Conservation (phyloP, 2,888 invertebrate species). For the Drosophila dives region DNA sequence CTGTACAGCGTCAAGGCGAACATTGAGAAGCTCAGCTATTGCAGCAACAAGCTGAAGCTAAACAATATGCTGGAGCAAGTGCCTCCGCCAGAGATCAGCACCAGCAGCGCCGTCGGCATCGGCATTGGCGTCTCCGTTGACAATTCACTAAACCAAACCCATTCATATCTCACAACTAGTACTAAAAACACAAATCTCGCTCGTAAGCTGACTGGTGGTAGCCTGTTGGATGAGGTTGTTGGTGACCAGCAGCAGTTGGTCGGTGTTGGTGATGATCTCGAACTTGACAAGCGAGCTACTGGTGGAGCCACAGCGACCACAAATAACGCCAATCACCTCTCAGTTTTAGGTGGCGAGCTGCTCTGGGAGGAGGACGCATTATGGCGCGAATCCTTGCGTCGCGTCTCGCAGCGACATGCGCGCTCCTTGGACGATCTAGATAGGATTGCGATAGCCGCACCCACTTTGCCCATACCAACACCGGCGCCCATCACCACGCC, state of each 20-base stretch:
- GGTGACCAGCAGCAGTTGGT: slow-evolving; percentile 39
- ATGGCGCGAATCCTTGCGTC: slow-evolving; percentile 92
- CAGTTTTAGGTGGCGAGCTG: slow-evolving; percentile 87
- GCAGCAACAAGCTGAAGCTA: slow-evolving; percentile 72
- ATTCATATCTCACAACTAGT: slow-evolving; percentile 65
- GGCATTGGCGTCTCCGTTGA: slow-evolving; percentile 33
- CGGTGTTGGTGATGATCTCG: slow-evolving; percentile 33
- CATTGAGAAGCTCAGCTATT: slow-evolving; percentile 82
- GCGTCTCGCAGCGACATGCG: slow-evolving; percentile 92
- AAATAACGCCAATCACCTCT: slow-evolving; percentile 72
- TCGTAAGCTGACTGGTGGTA: slow-evolving; percentile 71
- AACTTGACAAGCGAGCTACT: slow-evolving; percentile 37
- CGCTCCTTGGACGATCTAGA: slow-evolving; percentile 93
- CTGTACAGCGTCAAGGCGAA: slow-evolving; percentile 82
- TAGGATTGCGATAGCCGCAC: slow-evolving; percentile 79
- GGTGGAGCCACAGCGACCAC: slow-evolving; percentile 7
- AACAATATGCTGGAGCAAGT: slow-evolving; percentile 53
- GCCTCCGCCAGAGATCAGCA: slow-evolving; percentile 31
- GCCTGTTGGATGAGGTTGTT: slow-evolving; percentile 46
- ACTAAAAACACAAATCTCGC: slow-evolving; percentile 78
- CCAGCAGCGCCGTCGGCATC: not conserved
- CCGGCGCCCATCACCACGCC: slow-evolving; percentile 35
- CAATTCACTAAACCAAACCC: slow-evolving; percentile 62
- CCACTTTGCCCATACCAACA: slow-evolving; percentile 34
- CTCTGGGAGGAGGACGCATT: slow-evolving; percentile 93